A percentile compares a stretch with the other conserved stretches of the same genome.
These are phyloP conservation scores for Eublepharis macularius DNA, from an alignment of 2,113 vertebrate genomes.

Conservation along the genomic window DNA sequence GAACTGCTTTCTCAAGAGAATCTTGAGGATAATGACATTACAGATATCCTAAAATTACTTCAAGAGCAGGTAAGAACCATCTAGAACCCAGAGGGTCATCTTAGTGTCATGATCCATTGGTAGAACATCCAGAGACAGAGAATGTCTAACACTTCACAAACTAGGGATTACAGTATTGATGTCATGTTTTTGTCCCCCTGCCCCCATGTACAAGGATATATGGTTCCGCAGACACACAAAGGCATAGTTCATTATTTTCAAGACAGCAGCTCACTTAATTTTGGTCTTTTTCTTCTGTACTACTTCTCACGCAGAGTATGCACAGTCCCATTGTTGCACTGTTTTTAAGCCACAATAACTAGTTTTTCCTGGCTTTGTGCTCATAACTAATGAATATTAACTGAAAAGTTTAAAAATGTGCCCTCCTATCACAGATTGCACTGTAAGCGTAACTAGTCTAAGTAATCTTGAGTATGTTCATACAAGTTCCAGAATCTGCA, in stretches of 20 bases:
- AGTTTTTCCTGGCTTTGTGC: neutral
- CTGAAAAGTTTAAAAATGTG: neutral
- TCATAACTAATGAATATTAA: neutral
- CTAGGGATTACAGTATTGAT: neutral
- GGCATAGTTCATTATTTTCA: neutral
- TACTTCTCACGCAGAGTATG: neutral
- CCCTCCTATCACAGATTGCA: too few relatives aligned
- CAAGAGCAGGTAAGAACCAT: constrained; percentile 85
- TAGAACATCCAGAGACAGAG: neutral
- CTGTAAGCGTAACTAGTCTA: too few relatives aligned
- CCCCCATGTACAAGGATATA: neutral
- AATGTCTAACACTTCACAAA: neutral
- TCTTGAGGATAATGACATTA: constrained; percentile 85
- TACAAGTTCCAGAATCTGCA: neutral
- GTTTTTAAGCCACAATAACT: neutral
- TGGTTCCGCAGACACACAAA: neutral
- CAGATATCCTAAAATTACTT: constrained; percentile 84
- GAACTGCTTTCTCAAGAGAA: constrained; percentile 94
- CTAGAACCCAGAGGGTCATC: neutral
- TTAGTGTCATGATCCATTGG: neutral
- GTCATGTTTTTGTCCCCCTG: neutral
- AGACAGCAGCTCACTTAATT: neutral
- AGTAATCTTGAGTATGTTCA: neutral
- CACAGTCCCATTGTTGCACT: too few relatives aligned
- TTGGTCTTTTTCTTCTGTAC: neutral